A percentile compares a stretch with the other conserved stretches of the same genome.
phyloP scores from a whole-genome alignment of 2,888 invertebrate genomes.

The Pardosa pseudoannulata region DNA sequence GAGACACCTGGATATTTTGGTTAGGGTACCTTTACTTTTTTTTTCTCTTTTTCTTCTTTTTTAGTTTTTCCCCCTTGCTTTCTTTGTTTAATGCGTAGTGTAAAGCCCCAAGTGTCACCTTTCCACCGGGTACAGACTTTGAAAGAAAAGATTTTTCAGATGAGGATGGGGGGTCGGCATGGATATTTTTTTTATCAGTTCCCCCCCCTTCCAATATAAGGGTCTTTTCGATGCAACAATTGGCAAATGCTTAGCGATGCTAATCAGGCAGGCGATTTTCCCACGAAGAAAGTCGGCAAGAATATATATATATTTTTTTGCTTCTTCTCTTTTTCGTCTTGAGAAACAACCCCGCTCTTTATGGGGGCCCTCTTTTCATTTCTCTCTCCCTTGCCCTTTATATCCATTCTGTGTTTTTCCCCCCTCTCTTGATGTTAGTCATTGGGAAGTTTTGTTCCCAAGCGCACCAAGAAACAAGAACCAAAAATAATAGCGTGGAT shows the following conservation, averaged over 20 bases:
- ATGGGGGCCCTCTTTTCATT: conserved; percentile 13
- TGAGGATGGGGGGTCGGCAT: conserved; percentile 4
- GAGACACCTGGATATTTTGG: conserved; percentile 64
- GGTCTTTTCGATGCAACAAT: conserved; percentile 47
- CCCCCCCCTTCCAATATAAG: conserved; percentile 19
- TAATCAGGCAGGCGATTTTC: conserved; percentile 61
- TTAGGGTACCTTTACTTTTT: conserved; percentile 19
- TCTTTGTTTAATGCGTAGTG: conserved; percentile 52
- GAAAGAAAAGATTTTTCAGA: conserved; percentile 27
- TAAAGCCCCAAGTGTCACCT: conserved; percentile 39
- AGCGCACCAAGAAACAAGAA: conserved; percentile 58
- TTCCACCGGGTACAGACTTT: conserved; percentile 28
- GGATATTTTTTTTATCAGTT: too few relatives aligned
- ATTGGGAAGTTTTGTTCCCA: conserved; percentile 65
- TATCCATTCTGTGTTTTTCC: conserved; percentile 20
- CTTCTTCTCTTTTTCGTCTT: conserved; percentile 24
- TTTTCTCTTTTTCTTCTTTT: conserved; percentile 25
- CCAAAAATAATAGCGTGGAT: conserved; percentile 61
- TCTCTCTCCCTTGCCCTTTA: conserved; percentile 29
- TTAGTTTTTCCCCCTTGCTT: conserved; percentile 32
- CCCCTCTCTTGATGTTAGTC: conserved; percentile 46
- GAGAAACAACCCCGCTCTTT: conserved; percentile 11
- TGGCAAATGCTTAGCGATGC: conserved; percentile 52
- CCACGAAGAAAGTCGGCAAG: conserved; percentile 40
- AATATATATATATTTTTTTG: too few relatives aligned